phyloP scores from a whole-genome alignment of 2,113 vertebrate species.

The Eonycteris spelaea region DNA sequence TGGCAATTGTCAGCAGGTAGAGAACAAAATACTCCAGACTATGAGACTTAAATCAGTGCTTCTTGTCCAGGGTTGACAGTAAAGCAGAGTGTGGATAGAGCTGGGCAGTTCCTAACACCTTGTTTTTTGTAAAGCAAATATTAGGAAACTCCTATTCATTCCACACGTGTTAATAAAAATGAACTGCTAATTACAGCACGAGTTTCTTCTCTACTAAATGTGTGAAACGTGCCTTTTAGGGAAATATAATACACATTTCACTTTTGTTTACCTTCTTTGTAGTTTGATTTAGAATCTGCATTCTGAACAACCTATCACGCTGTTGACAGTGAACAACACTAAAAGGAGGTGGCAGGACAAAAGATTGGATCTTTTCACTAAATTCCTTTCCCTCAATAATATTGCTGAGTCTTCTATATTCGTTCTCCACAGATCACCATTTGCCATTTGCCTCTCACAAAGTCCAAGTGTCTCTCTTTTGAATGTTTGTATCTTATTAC shows the following conservation, averaged over 20 bases:
- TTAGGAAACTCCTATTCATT: not conserved
- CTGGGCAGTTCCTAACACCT: not conserved
- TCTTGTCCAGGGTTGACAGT: not conserved
- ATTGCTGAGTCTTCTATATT: not conserved
- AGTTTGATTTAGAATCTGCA: not conserved
- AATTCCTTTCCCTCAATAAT: not conserved
- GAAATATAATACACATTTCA: not conserved
- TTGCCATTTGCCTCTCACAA: not conserved
- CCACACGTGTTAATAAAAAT: not conserved
- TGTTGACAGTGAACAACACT: not conserved
- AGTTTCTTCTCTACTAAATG: not conserved
- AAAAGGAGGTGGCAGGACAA: not conserved
- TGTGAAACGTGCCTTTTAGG: conserved; percentile 22
- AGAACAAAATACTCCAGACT: not conserved
- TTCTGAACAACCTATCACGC: not conserved
- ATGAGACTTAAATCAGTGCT: not conserved
- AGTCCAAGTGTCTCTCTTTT: not conserved
- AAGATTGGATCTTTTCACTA: not conserved
- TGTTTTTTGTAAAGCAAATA: conserved; percentile 17
- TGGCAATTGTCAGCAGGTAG: not conserved
- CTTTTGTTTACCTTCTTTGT: not conserved
- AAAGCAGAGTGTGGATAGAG: not conserved
- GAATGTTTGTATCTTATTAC: conserved; percentile 19
- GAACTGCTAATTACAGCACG: conserved; percentile 1
- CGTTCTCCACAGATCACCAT: not conserved